Percentiles rank a stretch among this genome's conserved stretches.
phyloP scores from a whole-genome alignment of 2,888 invertebrate species.

The Pedicia rivosa region DNA sequence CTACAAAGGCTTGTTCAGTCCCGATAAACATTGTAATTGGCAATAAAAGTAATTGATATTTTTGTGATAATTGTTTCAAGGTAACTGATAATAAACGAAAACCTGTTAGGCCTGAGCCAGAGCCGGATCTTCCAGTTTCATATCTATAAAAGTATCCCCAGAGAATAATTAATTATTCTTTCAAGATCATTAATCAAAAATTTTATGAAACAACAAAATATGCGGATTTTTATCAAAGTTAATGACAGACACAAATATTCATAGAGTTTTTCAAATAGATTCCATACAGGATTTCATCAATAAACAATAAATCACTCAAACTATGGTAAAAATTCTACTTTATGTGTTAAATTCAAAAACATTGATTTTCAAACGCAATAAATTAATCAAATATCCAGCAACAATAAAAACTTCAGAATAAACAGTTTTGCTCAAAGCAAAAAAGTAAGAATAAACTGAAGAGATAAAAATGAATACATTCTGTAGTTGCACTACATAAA shows the following conservation, averaged over 20 bases:
- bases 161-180: slow-evolving; percentile 1
- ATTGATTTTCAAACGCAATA: no score
- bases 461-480: no score
- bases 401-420: no score
- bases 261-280: no score
- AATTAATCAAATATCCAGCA: no score
- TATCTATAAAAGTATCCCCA: slow-evolving; percentile 42
- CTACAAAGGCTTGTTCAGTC: slow-evolving; percentile 82
- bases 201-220: background rate
- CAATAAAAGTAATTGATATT: slow-evolving; percentile 66
- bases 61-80: slow-evolving; percentile 54
- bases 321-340: no score
- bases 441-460: no score
- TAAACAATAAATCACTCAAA: no score
- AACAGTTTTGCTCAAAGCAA: no score
- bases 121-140: slow-evolving; percentile 38
- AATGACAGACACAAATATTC: no score
- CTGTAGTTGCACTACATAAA: background rate
- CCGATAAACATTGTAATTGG: slow-evolving; percentile 90
- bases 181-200: background rate
- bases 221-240: background rate
- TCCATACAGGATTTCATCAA: no score
- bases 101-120: slow-evolving; percentile 46
- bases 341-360: no score
- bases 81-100: slow-evolving; percentile 57